Percentiles rank a stretch among this genome's conserved stretches.
Evolutionary conservation across 2,888 invertebrate species (phyloP).

Genomic region (Aspidiotus destructor): DNA sequence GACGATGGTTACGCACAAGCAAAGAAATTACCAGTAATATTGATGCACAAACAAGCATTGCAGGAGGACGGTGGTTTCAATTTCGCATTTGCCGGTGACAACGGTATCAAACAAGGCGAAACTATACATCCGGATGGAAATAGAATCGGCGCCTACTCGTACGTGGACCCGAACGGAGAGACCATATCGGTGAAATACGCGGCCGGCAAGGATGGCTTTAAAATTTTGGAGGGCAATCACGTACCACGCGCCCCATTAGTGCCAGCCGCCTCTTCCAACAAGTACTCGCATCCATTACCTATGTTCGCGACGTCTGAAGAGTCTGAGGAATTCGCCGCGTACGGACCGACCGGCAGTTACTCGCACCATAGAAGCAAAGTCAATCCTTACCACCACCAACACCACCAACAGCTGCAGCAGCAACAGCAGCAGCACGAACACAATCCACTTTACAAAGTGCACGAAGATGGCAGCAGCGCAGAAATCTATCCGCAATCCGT

Average conservation of each 20-base stretch:
- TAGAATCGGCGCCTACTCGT: conserved; percentile 54
- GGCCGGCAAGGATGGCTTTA: conserved; percentile 46
- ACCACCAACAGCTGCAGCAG: too few relatives aligned
- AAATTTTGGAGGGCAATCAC: conserved; percentile 46
- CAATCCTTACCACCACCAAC: neutral
- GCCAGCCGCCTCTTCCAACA: conserved; percentile 35
- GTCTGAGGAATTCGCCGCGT: conserved; percentile 35
- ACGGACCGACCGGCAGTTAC: conserved; percentile 17
- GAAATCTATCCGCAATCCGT: conserved; percentile 31
- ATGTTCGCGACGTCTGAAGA: neutral
- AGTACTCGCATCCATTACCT: conserved; percentile 3
- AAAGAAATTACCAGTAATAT: conserved; percentile 45
- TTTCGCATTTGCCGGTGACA: conserved; percentile 59
- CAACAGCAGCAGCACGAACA: neutral
- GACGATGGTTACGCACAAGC: conserved; percentile 35
- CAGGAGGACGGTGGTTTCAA: conserved; percentile 58
- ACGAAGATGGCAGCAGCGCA: conserved; percentile 40
- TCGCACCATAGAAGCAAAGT: conserved; percentile 19
- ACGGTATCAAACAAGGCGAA: conserved; percentile 58
- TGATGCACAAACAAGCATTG: conserved; percentile 55
- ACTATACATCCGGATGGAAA: conserved; percentile 58
- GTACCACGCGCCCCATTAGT: conserved; percentile 41
- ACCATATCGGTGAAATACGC: conserved; percentile 54
- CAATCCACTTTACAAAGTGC: conserved; percentile 36
- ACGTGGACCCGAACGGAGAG: conserved; percentile 56